These are phyloP conservation scores for Sprattus sprattus DNA, from an alignment of 2,113 vertebrate species.

Conservation along the genomic window DNA sequence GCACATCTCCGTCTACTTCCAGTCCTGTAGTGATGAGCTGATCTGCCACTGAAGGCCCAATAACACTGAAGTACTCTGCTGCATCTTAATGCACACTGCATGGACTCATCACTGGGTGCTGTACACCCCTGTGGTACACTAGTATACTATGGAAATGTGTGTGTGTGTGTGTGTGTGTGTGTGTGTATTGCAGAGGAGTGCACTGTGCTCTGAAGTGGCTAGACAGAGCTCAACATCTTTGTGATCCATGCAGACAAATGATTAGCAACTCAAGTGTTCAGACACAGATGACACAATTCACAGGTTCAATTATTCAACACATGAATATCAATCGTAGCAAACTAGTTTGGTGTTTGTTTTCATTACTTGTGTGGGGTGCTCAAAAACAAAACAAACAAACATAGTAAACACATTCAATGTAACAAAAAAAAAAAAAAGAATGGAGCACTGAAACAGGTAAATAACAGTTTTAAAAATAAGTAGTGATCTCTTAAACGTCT, in stretches of 20 bases:
- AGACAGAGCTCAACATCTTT: background rate
- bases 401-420: constrained; percentile 19
- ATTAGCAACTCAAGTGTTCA: constrained; percentile 8
- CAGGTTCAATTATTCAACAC: constrained; percentile 3
- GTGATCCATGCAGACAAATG: background rate
- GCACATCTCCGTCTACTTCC: background rate
- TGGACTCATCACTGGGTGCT: background rate
- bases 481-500: constrained; percentile 30
- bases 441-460: constrained; percentile 18
- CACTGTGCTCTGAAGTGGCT: background rate
- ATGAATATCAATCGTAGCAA: background rate
- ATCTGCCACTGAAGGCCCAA: background rate
- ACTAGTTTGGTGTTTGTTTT: constrained; percentile 41
- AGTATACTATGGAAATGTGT: background rate
- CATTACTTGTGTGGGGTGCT: constrained; percentile 11
- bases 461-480: constrained; percentile 27
- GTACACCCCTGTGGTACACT: background rate
- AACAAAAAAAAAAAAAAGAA: constrained; percentile 29
- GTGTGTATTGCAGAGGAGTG: background rate
- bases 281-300: background rate
- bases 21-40: background rate
- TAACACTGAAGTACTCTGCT: background rate
- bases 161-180: constrained; percentile 24
- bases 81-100: background rate
- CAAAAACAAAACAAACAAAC: constrained; percentile 21